phyloP scores from a whole-genome alignment of 2,888 invertebrate genomes.

The Drosophila acutilabella region DNA sequence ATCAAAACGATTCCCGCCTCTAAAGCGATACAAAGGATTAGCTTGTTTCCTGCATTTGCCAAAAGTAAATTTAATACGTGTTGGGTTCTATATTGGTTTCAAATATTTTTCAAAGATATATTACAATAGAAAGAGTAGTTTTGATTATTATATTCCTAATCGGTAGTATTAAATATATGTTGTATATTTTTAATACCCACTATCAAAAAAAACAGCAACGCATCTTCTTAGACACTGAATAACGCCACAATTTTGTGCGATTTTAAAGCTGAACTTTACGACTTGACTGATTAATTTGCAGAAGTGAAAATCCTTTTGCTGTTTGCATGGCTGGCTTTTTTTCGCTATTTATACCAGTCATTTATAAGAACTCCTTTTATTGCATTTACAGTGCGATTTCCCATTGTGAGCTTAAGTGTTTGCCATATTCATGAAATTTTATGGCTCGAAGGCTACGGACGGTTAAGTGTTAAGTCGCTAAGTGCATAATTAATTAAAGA shows the following conservation, averaged over 20 bases:
- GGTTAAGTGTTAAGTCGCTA: constrained; percentile 49
- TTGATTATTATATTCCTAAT: too few relatives aligned
- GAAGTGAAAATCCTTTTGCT: neutral
- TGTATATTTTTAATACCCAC: too few relatives aligned
- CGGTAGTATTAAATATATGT: too few relatives aligned
- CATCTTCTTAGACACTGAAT: neutral
- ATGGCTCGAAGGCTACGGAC: constrained; percentile 35
- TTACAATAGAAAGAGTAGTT: too few relatives aligned
- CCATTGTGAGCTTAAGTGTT: constrained; percentile 38
- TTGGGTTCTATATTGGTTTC: neutral
- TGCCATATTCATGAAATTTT: constrained; percentile 61
- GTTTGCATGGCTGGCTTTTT: neutral
- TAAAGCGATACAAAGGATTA: constrained; percentile 15
- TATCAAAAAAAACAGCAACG: neutral
- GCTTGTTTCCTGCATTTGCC: neutral
- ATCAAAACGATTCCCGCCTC: constrained; percentile 17
- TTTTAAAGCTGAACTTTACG: neutral
- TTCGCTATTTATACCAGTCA: neutral
- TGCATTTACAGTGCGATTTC: constrained; percentile 26
- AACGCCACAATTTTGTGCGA: too few relatives aligned
- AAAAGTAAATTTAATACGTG: neutral
- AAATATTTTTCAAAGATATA: too few relatives aligned
- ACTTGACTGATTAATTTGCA: neutral
- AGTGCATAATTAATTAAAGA: constrained; percentile 59
- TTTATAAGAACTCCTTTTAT: constrained; percentile 16